Conservation (phyloP, 2,113 vertebrate species). For the Otocyon megalotis region DNA sequence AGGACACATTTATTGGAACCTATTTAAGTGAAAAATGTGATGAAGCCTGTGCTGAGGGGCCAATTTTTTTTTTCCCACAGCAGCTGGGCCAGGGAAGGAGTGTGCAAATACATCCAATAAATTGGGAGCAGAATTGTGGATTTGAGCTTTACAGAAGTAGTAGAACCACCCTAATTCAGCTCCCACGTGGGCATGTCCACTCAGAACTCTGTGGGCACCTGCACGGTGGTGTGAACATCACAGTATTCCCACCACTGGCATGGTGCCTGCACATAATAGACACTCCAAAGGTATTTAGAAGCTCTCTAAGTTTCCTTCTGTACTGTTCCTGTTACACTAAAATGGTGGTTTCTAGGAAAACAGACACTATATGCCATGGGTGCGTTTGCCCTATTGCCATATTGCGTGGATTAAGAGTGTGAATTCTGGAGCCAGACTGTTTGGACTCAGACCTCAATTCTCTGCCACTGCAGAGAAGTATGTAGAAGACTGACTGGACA, state of each 20-base stretch:
- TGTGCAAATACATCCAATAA: rapidly evolving
- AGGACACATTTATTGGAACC: neutral
- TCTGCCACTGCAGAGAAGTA: neutral
- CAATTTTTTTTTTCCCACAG: neutral
- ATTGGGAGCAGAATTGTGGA: neutral
- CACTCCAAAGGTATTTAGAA: neutral
- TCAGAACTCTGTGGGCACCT: no score
- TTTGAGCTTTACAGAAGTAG: neutral
- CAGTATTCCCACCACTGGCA: neutral
- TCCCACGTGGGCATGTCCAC: rapidly evolving
- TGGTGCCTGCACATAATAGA: neutral
- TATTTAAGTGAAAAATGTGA: neutral
- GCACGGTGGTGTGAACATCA: neutral
- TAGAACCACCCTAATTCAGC: neutral
- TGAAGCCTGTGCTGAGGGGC: neutral
- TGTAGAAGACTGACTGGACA: neutral
- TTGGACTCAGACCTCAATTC: neutral
- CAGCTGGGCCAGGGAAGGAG: neutral
- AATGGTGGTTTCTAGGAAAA: neutral
- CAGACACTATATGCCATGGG: rapidly evolving
- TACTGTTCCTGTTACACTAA: neutral
- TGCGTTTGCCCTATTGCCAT: neutral
- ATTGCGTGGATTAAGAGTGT: neutral
- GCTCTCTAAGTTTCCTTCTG: neutral
- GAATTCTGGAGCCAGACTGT: neutral